Base-by-base conservation (phyloP, 35 echinoderm and acorn worm species). In the Ophioderma brevispina region DNA sequence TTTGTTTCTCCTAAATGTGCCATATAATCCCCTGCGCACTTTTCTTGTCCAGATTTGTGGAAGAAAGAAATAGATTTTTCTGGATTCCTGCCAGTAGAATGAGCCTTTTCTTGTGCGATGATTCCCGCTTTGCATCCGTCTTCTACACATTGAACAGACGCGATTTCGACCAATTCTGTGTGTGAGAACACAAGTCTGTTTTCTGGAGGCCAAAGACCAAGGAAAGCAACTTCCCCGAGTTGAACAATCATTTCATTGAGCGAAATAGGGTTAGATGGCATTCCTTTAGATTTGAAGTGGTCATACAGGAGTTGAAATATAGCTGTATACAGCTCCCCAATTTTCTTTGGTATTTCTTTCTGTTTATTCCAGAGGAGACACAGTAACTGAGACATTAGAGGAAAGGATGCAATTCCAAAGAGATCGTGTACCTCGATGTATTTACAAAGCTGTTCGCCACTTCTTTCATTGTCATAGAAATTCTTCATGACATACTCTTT, bases 401-500 rank as follows among this genome's bases (percentile, higher is more conserved):
- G 59, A 25, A 30, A 2, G 2, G 59, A 70, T 25, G 59, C 59
- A 15, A 70, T 70, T 25, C 3, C 2, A 70, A 70, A 13, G 2
- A 70, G 23, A 25, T 70, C n/a, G 23, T 70, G 10, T 8, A 15
- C n/a, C n/a, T 70, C n/a, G 59, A 70, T 70, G 23, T 70, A 70
- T 13, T 70, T 25, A 6, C 59, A 70, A 8, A 70, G 28, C 59
- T 25, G 10, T 30, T 70, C 59, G 2, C 59, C 59, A 4, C 2
- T 3, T 15, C 3, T 25, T 70, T 8, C 10, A 4, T 2, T 15
- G 2, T 70, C 59, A 13, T 70, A 25, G n/a, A 70, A 70, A 70
- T 6, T 25, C 59, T 70, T 70, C 28, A 70, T 25, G 28, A 91
- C 49, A 32, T 91, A 91, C 35, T 91, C 90, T 21, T 79, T 40